Evolutionary conservation across 1,140 invertebrate species (phyloP).

Genomic region (Scaptodrosophila lebanonensis): DNA sequence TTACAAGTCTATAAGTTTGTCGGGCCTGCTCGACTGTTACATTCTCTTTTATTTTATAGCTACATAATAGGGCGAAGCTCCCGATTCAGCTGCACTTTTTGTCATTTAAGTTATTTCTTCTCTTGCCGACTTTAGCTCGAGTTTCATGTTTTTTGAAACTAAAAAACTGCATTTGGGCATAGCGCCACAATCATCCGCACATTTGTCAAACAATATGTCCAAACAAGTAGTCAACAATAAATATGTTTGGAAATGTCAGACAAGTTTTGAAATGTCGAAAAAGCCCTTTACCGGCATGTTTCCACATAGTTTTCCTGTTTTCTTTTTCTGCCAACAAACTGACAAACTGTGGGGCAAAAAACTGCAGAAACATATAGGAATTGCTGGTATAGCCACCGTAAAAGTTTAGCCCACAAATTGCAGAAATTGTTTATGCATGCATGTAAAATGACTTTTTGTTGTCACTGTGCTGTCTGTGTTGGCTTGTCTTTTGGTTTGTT

Average conservation of each 20-base stretch:
- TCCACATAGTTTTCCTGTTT: neutral
- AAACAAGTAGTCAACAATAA: neutral
- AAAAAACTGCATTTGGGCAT: neutral
- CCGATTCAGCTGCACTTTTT: no score
- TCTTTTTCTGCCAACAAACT: constrained; percentile 20
- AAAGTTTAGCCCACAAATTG: no score
- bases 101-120: no score
- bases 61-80: no score
- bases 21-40: no score
- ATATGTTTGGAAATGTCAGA: constrained; percentile 48
- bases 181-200: neutral
- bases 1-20: no score
- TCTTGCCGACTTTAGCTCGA: no score
- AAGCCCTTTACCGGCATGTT: no score
- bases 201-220: constrained; percentile 8
- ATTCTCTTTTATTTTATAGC: no score
- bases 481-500: constrained; percentile 18
- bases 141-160: no score
- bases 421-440: neutral
- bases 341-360: constrained; percentile 22
- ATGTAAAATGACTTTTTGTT: constrained; percentile 26
- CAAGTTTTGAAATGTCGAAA: constrained; percentile 9
- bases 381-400: no score
- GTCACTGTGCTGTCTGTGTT: constrained; percentile 19
- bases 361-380: constrained; percentile 3